Evolutionary conservation across 2,888 invertebrate genomes (phyloP).

Genomic region (Masnerella sp.): DNA sequence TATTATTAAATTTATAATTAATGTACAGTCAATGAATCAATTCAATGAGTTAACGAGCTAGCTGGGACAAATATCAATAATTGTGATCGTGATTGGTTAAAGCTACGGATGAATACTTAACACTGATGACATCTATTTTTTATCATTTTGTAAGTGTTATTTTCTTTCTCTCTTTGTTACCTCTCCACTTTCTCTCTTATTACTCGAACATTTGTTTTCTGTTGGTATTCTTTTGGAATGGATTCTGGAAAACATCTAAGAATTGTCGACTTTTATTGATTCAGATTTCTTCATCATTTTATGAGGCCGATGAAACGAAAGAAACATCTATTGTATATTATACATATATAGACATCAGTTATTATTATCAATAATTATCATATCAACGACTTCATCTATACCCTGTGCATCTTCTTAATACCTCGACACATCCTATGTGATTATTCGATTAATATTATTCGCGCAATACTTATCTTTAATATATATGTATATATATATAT

Average conservation of each 20-base stretch:
- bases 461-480: conserved; percentile 63
- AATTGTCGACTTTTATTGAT: conserved; percentile 69
- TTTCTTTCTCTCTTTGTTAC: conserved; percentile 35
- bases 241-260: conserved; percentile 73
- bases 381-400: conserved; percentile 78
- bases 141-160: conserved; percentile 55
- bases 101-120: conserved; percentile 71
- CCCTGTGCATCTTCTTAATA: conserved; percentile 77
- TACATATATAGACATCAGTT: conserved; percentile 63
- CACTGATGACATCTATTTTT: conserved; percentile 74
- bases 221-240: conserved; percentile 65
- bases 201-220: conserved; percentile 34
- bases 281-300: conserved; percentile 56
- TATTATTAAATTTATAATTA: conserved; percentile 59
- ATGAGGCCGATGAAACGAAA: conserved; percentile 77
- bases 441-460: conserved; percentile 70
- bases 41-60: conserved; percentile 67
- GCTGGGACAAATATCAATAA: conserved; percentile 56
- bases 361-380: conserved; percentile 68
- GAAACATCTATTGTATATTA: conserved; percentile 71
- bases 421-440: conserved; percentile 75
- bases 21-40: conserved; percentile 67
- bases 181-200: conserved; percentile 37
- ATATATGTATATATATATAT: conserved; percentile 36
- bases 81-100: conserved; percentile 60